phyloP scores from a whole-genome alignment of 2,113 vertebrate species.

The Mesocricetus auratus region DNA sequence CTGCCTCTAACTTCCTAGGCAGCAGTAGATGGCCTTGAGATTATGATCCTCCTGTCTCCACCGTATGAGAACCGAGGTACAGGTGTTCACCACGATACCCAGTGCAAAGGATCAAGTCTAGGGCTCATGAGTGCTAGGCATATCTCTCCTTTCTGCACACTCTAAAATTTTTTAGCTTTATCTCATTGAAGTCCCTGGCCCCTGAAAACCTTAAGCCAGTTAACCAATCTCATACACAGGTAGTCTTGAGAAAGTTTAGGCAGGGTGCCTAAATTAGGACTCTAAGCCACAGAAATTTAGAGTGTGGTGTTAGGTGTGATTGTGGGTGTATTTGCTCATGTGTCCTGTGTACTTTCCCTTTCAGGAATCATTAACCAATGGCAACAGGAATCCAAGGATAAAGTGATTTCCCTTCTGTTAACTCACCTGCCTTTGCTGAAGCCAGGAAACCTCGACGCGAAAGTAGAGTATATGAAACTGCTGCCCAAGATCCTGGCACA shows the following conservation, averaged over 20 bases:
- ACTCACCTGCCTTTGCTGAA: slow-evolving; percentile 98
- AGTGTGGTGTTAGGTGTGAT: fast-evolving
- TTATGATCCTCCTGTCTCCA: not conserved
- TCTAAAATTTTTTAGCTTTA: not conserved
- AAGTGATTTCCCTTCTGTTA: slow-evolving; percentile 95
- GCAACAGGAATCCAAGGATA: slow-evolving; percentile 97
- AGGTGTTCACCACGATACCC: not conserved
- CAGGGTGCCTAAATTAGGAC: not conserved
- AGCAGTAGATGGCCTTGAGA: not conserved
- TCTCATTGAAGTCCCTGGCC: not conserved
- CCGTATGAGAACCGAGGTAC: not conserved
- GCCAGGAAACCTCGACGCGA: slow-evolving; percentile 96
- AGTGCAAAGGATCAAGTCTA: not conserved
- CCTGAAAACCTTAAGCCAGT: not conserved
- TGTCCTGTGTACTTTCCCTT: slow-evolving; percentile 63
- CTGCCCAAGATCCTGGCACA: slow-evolving; percentile 97
- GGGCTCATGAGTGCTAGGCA: not conserved
- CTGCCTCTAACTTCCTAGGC: not conserved
- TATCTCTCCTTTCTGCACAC: not conserved
- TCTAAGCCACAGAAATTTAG: not conserved
- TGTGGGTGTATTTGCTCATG: slow-evolving; percentile 57
- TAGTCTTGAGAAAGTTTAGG: slow-evolving; percentile 25
- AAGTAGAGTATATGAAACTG: slow-evolving; percentile 98
- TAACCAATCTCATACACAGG: not conserved
- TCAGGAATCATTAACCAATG: slow-evolving; percentile 97